Percentiles rank a stretch among this genome's conserved stretches.
These are phyloP conservation scores for Cephus runcator DNA, from an alignment of 2,888 invertebrate species.

Conservation along the genomic window DNA sequence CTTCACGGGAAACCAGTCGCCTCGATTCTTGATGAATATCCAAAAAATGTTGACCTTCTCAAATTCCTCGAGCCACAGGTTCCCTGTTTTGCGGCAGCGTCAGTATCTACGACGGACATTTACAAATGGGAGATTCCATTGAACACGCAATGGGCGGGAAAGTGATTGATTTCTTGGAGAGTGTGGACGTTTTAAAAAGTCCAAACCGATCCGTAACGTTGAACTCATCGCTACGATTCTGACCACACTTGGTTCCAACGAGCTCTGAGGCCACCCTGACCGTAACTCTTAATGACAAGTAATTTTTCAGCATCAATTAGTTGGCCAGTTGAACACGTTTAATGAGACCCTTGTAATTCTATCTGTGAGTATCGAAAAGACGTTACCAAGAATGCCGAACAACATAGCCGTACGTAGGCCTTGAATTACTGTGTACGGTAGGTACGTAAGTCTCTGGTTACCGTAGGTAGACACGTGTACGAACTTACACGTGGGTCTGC, in stretches of 20 bases:
- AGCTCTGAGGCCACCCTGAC: slow-evolving; percentile 11
- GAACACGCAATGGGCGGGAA: slow-evolving; percentile 27
- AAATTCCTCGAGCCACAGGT: background rate
- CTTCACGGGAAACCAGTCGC: background rate
- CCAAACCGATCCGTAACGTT: background rate
- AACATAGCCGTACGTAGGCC: slow-evolving; percentile 4
- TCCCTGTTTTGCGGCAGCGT: slow-evolving; percentile 9
- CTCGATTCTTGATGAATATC: background rate
- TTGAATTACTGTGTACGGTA: slow-evolving; percentile 6
- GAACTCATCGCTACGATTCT: background rate
- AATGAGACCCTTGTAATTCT: slow-evolving; percentile 17
- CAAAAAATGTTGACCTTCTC: background rate
- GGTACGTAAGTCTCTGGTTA: slow-evolving; percentile 1
- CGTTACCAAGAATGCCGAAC: background rate
- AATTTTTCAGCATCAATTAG: slow-evolving; percentile 23
- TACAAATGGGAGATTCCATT: slow-evolving; percentile 24
- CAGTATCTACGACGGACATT: slow-evolving; percentile 6
- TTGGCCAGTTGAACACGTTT: slow-evolving; percentile 14
- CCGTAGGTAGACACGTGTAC: slow-evolving; percentile 1
- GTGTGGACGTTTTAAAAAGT: slow-evolving; percentile 6
- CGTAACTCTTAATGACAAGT: slow-evolving; percentile 17
- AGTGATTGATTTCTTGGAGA: slow-evolving; percentile 26
- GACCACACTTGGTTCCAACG: background rate
- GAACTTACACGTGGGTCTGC: background rate
- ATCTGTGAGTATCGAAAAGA: background rate